Base-by-base conservation (phyloP, 2,113 vertebrate genomes). In the Pelecanoides urinatrix region DNA sequence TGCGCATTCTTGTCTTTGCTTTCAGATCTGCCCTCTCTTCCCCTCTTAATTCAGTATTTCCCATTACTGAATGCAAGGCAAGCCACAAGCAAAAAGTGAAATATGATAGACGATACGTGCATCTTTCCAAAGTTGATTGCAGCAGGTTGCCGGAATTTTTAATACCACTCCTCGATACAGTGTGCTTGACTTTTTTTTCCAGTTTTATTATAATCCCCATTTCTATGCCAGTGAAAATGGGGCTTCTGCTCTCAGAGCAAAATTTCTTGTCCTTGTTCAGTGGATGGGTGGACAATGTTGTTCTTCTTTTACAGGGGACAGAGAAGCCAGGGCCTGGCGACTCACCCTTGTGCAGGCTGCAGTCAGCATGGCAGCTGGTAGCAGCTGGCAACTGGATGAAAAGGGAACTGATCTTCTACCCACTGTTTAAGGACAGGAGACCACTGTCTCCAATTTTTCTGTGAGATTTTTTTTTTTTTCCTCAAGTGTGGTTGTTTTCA, bases 81-180 rank as follows among this genome's bases (percentile, higher is more conserved):
- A 85, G 50, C 62, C 73, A 21, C 53, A 52, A 88, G 91, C 25
- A 42, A 36, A 52, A 80, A 50, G 75, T 38, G 75, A 88, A 76
- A 86, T 55, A 7, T 6, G 86, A 79, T 4, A 65, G 74, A 53
- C 23, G 65, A 83, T 67, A 32, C 20, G 4, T 21, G 15, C n/a
- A 23, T 70, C 83, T 85, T 94, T 88, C 71, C 88, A 80, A 90
- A 90, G 56, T 34, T 50, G 71, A 87, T 82, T 85, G 82, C 90
- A 88, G 84, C 78, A 91, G 62, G 91, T 90, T 96, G 86, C 75
- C 68, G 97, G 87, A 66, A 93, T 96, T 94, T 93, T 86, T 94
- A 96, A 86, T 76, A 52, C 16, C 1, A 2, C 38, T 90, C 68
- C 87, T 88, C 87, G 85, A 85, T 83, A 70, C 11, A 4, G n/a